phyloP scores from a whole-genome alignment of 1,140 invertebrate genomes.

The Lepidotrigona ventralis region DNA sequence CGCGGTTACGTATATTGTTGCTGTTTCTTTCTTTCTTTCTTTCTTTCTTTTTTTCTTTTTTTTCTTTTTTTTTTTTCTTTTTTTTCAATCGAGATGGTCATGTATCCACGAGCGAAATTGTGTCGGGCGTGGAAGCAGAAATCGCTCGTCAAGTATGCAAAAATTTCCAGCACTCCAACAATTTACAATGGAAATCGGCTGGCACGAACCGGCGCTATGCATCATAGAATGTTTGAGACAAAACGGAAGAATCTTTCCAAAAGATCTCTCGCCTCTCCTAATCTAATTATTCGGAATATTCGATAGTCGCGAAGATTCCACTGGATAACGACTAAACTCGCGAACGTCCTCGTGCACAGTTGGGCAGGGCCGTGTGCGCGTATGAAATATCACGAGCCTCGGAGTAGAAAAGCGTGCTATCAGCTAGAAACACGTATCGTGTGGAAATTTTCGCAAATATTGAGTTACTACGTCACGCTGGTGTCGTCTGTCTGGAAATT shows the following conservation, averaged over 20 bases:
- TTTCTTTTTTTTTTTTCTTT: too few species aligned
- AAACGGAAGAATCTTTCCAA: slow-evolving; percentile 11
- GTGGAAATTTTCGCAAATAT: slow-evolving; percentile 37
- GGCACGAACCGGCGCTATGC: slow-evolving; percentile 10
- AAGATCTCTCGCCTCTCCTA: slow-evolving; percentile 14
- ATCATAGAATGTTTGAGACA: not conserved
- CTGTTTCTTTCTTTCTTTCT: not conserved
- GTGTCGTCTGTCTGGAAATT: slow-evolving; percentile 5
- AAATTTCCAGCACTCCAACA: slow-evolving; percentile 52
- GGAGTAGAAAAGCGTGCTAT: not conserved
- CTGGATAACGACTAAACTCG: not conserved
- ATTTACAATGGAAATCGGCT: slow-evolving; percentile 63
- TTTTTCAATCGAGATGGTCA: slow-evolving; percentile 24
- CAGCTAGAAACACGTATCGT: not conserved
- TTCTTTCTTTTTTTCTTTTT: not conserved
- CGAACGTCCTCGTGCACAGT: not conserved
- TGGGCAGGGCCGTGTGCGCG: not conserved
- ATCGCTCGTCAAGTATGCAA: slow-evolving; percentile 62
- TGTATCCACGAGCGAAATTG: not conserved
- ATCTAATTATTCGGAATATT: slow-evolving; percentile 38
- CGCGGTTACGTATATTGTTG: not conserved
- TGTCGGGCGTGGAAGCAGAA: slow-evolving; percentile 15
- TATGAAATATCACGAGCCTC: not conserved
- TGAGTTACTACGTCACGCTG: slow-evolving; percentile 16
- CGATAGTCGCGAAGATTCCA: slow-evolving; percentile 17